Evolutionary conservation across 2,113 vertebrate species (phyloP).

Genomic region (Dicerorhinus sumatrensis): DNA sequence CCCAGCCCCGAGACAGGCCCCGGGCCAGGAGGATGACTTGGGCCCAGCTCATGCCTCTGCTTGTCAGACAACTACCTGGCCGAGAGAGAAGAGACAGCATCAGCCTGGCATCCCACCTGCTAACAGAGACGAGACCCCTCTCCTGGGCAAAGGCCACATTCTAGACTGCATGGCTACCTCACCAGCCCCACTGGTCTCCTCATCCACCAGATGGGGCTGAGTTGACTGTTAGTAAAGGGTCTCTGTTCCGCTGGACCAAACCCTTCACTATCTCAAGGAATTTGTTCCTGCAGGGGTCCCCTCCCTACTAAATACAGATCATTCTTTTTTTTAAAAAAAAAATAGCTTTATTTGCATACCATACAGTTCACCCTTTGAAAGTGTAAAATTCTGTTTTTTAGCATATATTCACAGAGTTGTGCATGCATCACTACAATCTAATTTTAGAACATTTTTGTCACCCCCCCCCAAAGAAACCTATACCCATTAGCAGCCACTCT

Average conservation of each 20-base stretch:
- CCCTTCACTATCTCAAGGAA: not conserved
- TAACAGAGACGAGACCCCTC: not conserved
- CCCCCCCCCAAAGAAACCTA: not conserved
- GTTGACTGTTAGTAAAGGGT: not conserved
- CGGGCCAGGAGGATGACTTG: conserved; percentile 55
- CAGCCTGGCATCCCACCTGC: not conserved
- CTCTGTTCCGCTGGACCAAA: not conserved
- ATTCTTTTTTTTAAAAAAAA: not conserved
- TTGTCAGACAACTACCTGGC: conserved; percentile 1
- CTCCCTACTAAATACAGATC: not conserved
- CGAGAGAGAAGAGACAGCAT: not conserved
- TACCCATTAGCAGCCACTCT: not conserved
- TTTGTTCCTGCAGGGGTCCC: not conserved
- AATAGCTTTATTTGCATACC: not conserved
- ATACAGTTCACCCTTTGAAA: not conserved
- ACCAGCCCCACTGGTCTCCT: not conserved
- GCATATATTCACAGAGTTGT: not conserved
- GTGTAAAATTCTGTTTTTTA: not conserved
- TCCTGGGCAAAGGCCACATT: not conserved
- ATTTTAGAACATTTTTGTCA: not conserved
- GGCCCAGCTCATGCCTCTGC: conserved; percentile 74
- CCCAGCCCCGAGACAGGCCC: conserved; percentile 48
- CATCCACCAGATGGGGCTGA: not conserved
- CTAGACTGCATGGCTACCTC: not conserved
- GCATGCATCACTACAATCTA: not conserved